Evolutionary conservation across 2,113 vertebrate genomes (phyloP).

Genomic region (Lepus europaeus): DNA sequence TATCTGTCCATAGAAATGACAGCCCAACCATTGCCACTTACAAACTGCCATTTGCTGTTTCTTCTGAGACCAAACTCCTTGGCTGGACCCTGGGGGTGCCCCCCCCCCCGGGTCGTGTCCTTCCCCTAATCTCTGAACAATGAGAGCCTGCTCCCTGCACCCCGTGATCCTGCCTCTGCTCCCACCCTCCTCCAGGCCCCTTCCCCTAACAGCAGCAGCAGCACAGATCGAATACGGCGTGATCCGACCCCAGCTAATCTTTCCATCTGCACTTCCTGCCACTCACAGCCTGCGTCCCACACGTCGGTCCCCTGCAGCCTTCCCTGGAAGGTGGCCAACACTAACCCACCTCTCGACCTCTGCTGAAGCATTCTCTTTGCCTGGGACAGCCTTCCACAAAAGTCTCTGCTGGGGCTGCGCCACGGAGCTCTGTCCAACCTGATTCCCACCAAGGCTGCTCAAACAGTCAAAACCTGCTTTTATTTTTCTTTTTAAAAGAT

Average conservation of each 20-base stretch:
- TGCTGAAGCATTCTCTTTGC: background rate
- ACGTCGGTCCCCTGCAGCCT: background rate
- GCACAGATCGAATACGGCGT: background rate
- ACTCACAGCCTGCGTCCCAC: background rate
- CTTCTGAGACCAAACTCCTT: background rate
- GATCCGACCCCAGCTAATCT: background rate
- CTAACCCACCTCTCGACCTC: background rate
- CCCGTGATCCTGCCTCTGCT: background rate
- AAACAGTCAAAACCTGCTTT: background rate
- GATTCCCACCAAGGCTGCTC: background rate
- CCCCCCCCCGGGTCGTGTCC: background rate
- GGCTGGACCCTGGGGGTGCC: background rate
- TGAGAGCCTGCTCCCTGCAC: background rate
- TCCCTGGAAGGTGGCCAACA: background rate
- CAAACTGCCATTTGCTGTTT: conserved; percentile 15
- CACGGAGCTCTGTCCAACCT: background rate
- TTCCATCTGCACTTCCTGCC: background rate
- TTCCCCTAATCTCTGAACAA: background rate
- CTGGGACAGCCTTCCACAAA: background rate
- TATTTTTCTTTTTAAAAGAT: too few relatives aligned
- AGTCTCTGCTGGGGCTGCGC: background rate
- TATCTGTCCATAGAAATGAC: background rate
- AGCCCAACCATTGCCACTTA: background rate
- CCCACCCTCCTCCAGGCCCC: background rate
- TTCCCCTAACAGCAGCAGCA: background rate